Evolutionary conservation across 2,113 vertebrate species (phyloP).

Genomic region (Gallinago media): DNA sequence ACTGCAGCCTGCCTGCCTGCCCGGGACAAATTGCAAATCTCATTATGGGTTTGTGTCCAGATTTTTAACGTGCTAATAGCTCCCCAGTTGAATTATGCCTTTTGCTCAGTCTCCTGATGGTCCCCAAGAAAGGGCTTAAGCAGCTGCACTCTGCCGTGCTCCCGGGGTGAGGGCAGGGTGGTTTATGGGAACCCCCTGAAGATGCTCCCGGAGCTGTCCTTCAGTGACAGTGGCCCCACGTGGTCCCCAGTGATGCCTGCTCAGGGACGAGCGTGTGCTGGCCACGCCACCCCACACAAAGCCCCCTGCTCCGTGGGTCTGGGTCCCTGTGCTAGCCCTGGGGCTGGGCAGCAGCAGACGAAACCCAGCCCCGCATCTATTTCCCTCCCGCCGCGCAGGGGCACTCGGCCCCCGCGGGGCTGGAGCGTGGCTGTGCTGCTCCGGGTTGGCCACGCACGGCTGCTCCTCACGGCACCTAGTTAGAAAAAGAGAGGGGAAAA

Average conservation of each 20-base stretch:
- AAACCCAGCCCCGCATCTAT: neutral
- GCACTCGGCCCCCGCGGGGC: neutral
- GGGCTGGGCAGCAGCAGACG: neutral
- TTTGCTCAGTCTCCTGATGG: neutral
- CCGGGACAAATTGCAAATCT: slow-evolving; percentile 67
- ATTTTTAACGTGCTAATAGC: slow-evolving; percentile 11
- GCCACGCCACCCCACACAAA: fast-evolving
- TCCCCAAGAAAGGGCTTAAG: neutral
- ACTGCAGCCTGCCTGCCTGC: slow-evolving; percentile 47
- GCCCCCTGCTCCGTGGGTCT: neutral
- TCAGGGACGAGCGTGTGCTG: fast-evolving
- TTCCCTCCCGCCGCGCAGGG: neutral
- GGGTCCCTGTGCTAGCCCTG: neutral
- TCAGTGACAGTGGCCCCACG: neutral
- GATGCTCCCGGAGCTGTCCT: neutral
- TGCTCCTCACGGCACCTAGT: neutral
- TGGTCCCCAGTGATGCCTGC: neutral
- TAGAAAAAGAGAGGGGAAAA: neutral
- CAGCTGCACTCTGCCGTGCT: neutral
- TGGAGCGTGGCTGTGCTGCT: fast-evolving
- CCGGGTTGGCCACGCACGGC: fast-evolving
- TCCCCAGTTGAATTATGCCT: slow-evolving; percentile 11
- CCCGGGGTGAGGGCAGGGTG: fast-evolving
- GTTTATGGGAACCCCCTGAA: neutral
- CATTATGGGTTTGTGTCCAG: slow-evolving; percentile 2